Evolutionary conservation across 2,888 invertebrate genomes (phyloP), one percentile per base, ranked within the genome.

Genomic region (Drosophila meridiana): DNA sequence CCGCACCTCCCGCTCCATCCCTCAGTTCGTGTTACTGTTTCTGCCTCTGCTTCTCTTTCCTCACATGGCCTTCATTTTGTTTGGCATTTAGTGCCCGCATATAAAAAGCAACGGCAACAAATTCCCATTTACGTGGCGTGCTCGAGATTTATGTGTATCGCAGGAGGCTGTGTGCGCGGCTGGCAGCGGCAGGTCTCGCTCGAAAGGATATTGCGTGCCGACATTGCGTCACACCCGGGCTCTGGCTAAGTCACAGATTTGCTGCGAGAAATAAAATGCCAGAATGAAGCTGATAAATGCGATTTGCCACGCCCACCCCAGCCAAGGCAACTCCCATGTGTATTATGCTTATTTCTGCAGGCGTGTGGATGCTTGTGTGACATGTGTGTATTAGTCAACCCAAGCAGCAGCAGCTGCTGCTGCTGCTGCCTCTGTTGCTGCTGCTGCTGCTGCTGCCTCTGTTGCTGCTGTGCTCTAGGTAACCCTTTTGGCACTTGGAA

Each of bases 261-360:
- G 73, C 66, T 73, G 77, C 69, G 79, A 76, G 63, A 81, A 82
- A 84, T 78, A 82, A 87, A 85, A 76, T 75, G 86, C 85, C 87
- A 87, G 74, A 76, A 85, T 83, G 80, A 87, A 77, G 83, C 90
- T 88, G 88, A 86, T 88, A 88, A 87, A 89, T 89, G 88, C 81
- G 86, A 77, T 89, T 76, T 76, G 83, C 80, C 82, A 83, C 86
- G 86, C 86, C 82, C 53, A 32, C 50, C 47, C 58, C 1, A 34
- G n/a, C 67, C 69, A 47, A 68, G 30, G 1, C 38, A 66, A 52
- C 69, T 63, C 76, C 79, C 76, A 43, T 59, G 77, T 71, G 80
- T 80, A 76, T 78, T 76, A 68, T 70, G 59, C 58, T 38, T 61
- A 26, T 55, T 14, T 52, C 40, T 40, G 20, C 13, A 1, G 14